phyloP scores from a whole-genome alignment of 2,113 vertebrate species.

The Hemiprocne comata region DNA sequence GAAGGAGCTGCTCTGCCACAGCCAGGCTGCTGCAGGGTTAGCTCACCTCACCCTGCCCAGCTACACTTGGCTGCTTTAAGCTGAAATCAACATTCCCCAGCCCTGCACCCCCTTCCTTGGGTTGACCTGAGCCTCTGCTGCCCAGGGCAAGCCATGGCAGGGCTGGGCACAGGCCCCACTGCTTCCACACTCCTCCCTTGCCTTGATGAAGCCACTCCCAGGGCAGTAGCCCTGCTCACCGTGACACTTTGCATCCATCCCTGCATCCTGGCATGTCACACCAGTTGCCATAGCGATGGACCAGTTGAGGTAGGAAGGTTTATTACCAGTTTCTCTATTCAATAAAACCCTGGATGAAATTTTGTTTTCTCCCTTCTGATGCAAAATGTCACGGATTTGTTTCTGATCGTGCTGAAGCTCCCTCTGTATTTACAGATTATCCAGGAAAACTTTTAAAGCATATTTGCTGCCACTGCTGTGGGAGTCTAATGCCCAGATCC shows the following conservation, averaged over 20 bases:
- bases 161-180: neutral
- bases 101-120: neutral
- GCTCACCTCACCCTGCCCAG: neutral
- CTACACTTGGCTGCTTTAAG: neutral
- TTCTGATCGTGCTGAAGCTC: neutral
- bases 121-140: neutral
- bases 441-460: neutral
- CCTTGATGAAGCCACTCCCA: neutral
- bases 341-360: conserved; percentile 12
- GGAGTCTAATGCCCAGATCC: neutral
- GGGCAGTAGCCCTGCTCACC: neutral
- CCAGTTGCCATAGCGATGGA: conserved; percentile 20
- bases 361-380: neutral
- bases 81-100: fast-evolving
- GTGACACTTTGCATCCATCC: neutral
- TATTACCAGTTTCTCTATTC: neutral
- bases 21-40: neutral
- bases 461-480: neutral
- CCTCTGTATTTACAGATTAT: neutral
- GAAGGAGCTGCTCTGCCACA: neutral
- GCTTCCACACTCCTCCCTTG: neutral
- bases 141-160: neutral
- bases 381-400: neutral
- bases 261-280: neutral
- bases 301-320: neutral